Evolutionary conservation across 2,797 vertebrate genomes (phyloP).

Genomic region (Ctenochaetus hawaiiensis): DNA sequence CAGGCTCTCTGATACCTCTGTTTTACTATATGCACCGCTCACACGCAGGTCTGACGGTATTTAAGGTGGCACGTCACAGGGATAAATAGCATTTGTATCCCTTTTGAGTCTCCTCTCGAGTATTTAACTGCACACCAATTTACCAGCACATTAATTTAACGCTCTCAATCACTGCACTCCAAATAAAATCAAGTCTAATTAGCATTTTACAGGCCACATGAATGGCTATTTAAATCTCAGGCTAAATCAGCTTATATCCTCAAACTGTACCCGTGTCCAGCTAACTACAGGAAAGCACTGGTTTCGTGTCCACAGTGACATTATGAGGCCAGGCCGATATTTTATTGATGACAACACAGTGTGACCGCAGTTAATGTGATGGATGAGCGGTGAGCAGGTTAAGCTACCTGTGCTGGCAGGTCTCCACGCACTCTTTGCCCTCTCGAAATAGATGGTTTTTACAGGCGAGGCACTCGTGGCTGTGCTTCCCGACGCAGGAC

Average conservation of each 20-base stretch:
- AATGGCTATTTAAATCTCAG: conserved; percentile 70
- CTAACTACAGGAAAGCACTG: conserved; percentile 10
- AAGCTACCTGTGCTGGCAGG: conserved; percentile 84
- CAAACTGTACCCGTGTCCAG: conserved; percentile 36
- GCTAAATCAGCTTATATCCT: conserved; percentile 60
- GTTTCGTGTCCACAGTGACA: conserved; percentile 37
- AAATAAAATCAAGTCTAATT: conserved; percentile 71
- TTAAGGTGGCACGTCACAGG: conserved; percentile 5
- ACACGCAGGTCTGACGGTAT: conserved; percentile 5
- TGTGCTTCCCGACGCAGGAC: conserved; percentile 88
- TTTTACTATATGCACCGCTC: background rate
- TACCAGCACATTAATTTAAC: conserved; percentile 77
- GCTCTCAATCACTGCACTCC: conserved; percentile 56
- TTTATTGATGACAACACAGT: conserved; percentile 48
- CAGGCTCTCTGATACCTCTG: background rate
- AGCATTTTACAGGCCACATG: conserved; percentile 65
- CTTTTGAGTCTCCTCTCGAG: conserved; percentile 51
- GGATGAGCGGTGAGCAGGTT: conserved; percentile 39
- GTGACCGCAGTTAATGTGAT: conserved; percentile 41
- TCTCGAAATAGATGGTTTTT: conserved; percentile 86
- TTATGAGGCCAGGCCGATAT: conserved; percentile 41
- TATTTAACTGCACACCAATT: conserved; percentile 75
- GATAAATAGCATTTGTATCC: conserved; percentile 50
- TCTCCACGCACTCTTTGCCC: conserved; percentile 87
- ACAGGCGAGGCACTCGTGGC: conserved; percentile 90